Evolutionary conservation across 2,888 invertebrate species (phyloP).

Genomic region (Xestia rhomboidea): DNA sequence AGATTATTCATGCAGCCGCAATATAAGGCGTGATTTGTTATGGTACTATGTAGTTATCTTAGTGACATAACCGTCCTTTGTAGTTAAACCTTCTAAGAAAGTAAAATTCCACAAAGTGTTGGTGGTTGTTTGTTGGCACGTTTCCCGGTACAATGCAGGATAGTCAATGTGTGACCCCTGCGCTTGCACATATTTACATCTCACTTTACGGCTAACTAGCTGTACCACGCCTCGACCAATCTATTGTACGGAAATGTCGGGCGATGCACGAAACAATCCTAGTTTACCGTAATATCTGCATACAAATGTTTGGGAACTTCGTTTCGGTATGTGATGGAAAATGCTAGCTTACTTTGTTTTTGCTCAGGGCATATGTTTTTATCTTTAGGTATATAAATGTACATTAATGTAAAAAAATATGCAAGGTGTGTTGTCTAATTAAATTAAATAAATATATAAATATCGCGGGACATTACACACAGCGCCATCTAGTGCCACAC

Average conservation of each 20-base stretch:
- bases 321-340: conserved; percentile 72
- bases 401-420: background rate
- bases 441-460: no score
- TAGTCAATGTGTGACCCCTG: conserved; percentile 69
- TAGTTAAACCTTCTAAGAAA: background rate
- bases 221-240: conserved; percentile 76
- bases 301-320: conserved; percentile 84
- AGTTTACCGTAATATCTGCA: conserved; percentile 86
- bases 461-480: no score
- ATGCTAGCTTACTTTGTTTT: conserved; percentile 64
- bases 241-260: conserved; percentile 89
- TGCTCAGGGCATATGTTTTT: conserved; percentile 20
- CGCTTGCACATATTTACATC: conserved; percentile 81
- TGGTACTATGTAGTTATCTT: background rate
- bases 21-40: conserved; percentile 6
- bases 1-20: conserved; percentile 22
- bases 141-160: conserved; percentile 54
- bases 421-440: background rate
- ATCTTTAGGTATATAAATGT: background rate
- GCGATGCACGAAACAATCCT: conserved; percentile 86
- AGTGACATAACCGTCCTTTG: background rate
- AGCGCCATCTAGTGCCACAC: no score
- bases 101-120: conserved; percentile 29
- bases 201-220: conserved; percentile 82
- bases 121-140: conserved; percentile 37